phyloP scores from a whole-genome alignment of 2,113 vertebrate species.

The Smithornis capensis region DNA sequence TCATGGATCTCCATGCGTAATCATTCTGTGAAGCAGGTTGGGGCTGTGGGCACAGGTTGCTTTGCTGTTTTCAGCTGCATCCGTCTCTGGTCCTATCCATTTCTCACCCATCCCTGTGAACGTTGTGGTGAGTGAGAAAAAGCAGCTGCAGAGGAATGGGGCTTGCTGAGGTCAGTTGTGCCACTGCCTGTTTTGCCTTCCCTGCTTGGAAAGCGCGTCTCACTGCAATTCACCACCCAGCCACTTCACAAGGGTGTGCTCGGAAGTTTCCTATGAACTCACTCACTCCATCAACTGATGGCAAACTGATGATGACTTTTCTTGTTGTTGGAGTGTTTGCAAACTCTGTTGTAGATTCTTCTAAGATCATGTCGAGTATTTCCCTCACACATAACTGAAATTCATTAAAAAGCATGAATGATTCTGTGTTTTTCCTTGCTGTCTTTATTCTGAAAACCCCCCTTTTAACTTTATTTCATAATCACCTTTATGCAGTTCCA shows the following conservation, averaged over 20 bases:
- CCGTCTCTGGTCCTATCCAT: not conserved
- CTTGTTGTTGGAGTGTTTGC: not conserved
- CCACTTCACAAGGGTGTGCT: not conserved
- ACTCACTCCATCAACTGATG: not conserved
- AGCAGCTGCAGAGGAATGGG: not conserved
- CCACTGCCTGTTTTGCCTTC: not conserved
- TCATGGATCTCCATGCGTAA: fast-evolving
- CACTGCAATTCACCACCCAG: not conserved
- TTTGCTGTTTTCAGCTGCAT: not conserved
- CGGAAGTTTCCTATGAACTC: not conserved
- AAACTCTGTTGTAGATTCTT: not conserved
- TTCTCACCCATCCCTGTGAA: not conserved
- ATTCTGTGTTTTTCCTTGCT: not conserved
- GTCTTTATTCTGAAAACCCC: not conserved
- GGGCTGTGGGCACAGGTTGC: not conserved
- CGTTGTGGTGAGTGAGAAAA: not conserved
- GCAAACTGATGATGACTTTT: not conserved
- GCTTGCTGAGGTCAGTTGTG: not conserved
- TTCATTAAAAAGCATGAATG: not conserved
- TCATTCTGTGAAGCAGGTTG: not conserved
- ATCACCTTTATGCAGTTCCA: not conserved
- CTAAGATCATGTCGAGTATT: not conserved
- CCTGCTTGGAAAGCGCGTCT: not conserved
- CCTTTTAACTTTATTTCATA: not conserved
- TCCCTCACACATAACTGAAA: not conserved